Evolutionary conservation across 2,888 invertebrate genomes (phyloP).

Genomic region (Matsumyia berberina): DNA sequence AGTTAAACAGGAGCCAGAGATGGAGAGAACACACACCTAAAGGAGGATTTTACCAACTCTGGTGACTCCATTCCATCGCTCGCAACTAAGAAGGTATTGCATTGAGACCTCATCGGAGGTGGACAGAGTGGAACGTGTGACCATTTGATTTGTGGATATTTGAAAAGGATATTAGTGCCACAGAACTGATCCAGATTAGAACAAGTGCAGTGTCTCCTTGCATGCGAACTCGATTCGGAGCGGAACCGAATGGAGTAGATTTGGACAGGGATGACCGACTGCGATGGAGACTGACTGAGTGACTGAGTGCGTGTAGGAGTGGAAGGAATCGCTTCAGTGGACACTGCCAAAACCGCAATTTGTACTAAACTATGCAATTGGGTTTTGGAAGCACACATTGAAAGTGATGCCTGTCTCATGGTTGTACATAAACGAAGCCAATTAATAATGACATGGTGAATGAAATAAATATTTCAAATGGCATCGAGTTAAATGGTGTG

Average conservation of each 20-base stretch:
- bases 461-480: constrained; percentile 40
- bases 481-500: neutral
- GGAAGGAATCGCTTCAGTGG: constrained; percentile 47
- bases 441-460: constrained; percentile 39
- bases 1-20: constrained; percentile 1
- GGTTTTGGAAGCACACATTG: constrained; percentile 30
- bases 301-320: constrained; percentile 23
- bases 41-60: constrained; percentile 24
- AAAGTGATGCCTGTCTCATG: constrained; percentile 48
- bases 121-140: constrained; percentile 47
- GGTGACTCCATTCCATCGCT: constrained; percentile 26
- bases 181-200: constrained; percentile 62
- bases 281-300: neutral
- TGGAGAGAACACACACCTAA: neutral
- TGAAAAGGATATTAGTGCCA: constrained; percentile 65
- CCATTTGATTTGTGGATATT: constrained; percentile 71
- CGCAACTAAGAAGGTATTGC: constrained; percentile 22
- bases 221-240: constrained; percentile 53
- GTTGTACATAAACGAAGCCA: constrained; percentile 25
- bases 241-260: constrained; percentile 56
- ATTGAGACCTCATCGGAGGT: constrained; percentile 36
- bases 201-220: constrained; percentile 24
- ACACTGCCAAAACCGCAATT: constrained; percentile 61
- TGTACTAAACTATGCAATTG: constrained; percentile 67
- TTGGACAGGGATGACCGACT: constrained; percentile 38